Conservation (phyloP, 2,113 vertebrate species). For the Parotia lawesii region DNA sequence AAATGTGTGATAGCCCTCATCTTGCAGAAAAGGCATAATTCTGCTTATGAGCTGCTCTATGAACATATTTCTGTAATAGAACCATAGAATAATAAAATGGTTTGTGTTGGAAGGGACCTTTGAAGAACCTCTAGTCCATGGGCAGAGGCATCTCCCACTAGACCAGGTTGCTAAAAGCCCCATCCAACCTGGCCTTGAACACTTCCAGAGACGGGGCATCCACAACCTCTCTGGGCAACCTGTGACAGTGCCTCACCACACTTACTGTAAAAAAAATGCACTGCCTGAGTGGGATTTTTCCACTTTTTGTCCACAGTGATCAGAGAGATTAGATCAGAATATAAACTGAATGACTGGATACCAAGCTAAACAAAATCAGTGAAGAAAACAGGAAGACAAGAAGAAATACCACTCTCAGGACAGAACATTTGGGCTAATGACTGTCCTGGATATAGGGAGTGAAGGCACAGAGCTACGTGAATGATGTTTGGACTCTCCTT, state of each 20-base stretch:
- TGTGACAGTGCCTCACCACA: not conserved
- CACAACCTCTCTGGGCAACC: not conserved
- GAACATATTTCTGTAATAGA: not conserved
- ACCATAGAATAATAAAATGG: not conserved
- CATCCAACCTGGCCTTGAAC: not conserved
- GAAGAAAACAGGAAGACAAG: not conserved
- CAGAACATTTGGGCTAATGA: not conserved
- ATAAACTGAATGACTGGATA: not conserved
- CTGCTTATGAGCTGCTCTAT: not conserved
- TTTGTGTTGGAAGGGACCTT: not conserved
- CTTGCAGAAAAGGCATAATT: not conserved
- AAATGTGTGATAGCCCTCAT: not conserved
- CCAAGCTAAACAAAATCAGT: not conserved
- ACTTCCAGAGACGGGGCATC: not conserved
- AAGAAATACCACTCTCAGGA: not conserved
- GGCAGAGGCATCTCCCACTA: not conserved
- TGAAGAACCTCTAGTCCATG: not conserved
- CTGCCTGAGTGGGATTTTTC: not conserved
- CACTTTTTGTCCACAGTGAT: not conserved
- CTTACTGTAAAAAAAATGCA: not conserved
- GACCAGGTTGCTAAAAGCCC: not conserved
- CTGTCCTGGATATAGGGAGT: not conserved
- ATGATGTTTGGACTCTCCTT: not conserved
- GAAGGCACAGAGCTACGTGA: not conserved
- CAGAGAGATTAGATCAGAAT: not conserved